Percentiles rank a stretch among this genome's conserved stretches.
Evolutionary conservation across 2,113 vertebrate species (phyloP).

Genomic region (Acrocephalus kingi): DNA sequence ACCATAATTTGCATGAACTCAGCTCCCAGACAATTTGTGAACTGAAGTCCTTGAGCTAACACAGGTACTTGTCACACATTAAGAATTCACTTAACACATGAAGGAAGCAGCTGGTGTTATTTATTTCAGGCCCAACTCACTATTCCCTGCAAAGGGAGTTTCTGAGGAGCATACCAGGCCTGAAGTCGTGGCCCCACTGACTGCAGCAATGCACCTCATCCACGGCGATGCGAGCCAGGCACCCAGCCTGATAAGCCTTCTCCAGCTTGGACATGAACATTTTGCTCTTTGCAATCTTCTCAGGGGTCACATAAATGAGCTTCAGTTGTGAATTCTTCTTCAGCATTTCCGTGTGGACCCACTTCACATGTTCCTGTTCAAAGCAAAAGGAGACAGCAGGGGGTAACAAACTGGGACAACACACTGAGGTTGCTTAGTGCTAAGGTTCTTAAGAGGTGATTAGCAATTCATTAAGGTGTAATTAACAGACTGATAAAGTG

Average conservation of each 20-base stretch:
- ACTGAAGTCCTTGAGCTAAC: not conserved
- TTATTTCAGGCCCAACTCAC: not conserved
- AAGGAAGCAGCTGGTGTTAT: not conserved
- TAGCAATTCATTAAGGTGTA: not conserved
- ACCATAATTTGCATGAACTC: not conserved
- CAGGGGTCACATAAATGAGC: conserved; percentile 94
- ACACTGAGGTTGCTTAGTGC: not conserved
- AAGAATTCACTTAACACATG: not conserved
- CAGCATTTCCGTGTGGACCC: conserved; percentile 84
- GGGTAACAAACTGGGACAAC: not conserved
- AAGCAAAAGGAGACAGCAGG: not conserved
- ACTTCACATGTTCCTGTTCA: conserved; percentile 88
- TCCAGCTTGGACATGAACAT: conserved; percentile 96
- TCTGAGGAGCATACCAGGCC: conserved; percentile 80
- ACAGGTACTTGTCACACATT: not conserved
- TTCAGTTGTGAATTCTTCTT: conserved; percentile 80
- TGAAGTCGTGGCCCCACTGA: conserved; percentile 98
- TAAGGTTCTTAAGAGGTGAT: not conserved
- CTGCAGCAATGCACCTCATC: conserved; percentile 99
- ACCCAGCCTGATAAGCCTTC: conserved; percentile 86
- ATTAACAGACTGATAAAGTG: not conserved
- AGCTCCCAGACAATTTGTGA: not conserved
- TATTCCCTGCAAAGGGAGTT: not conserved
- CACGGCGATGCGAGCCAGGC: conserved; percentile 86
- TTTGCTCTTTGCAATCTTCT: conserved; percentile 98